Base-by-base conservation (phyloP, 1,140 invertebrate genomes). In the Pristionchus pacificus region DNA sequence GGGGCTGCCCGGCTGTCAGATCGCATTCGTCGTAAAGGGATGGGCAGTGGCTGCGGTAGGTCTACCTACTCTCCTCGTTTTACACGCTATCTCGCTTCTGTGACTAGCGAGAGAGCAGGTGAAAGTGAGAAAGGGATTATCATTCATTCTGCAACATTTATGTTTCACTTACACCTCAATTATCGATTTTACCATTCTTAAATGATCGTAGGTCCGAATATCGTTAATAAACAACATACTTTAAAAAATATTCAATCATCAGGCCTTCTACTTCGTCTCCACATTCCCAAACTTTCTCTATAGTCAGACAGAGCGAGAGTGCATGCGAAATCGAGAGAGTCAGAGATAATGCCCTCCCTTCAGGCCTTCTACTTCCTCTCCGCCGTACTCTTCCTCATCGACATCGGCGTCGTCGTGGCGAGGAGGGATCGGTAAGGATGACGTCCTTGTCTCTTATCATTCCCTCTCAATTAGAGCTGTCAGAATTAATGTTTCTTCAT, bases 1-100 rank as follows among this genome's bases (percentile, higher is more conserved):
- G 33, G 81, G 81, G 25, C 70, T 83, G 60, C 82, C 80, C 13
- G 82, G 78, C 33, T 80, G 77, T 67, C 80, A 81, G 31, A 82
- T 80, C 64, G 75, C 75, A 30, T 81, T 81, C 69, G 77, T 81
- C 15, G 79, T 81, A 1, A 84, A 82, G 59, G 81, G 81, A 70
- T 83, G 81, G 81, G 81, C 81, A 1, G 81, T 76, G 25, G 82
- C 82, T 14, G 81, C 82, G 38, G 80, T 81, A 61, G 24, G 72
- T 49, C 49, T 28, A 60, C 24, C 6, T 28, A 15, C 38, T 19
- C 32, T n/a, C n/a, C n/a, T n/a, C n/a, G n/a, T n/a, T n/a, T n/a
- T n/a, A n/a, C n/a, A n/a, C n/a, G n/a, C n/a, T n/a, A n/a, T n/a
- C n/a, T n/a, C 30, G 28, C 32, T 3, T 74, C 32, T 0, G 10